A percentile compares a stretch with the other conserved stretches of the same genome.
These are phyloP conservation scores for Tinamus major DNA, from an alignment of 2,797 vertebrate genomes.

Conservation along the genomic window DNA sequence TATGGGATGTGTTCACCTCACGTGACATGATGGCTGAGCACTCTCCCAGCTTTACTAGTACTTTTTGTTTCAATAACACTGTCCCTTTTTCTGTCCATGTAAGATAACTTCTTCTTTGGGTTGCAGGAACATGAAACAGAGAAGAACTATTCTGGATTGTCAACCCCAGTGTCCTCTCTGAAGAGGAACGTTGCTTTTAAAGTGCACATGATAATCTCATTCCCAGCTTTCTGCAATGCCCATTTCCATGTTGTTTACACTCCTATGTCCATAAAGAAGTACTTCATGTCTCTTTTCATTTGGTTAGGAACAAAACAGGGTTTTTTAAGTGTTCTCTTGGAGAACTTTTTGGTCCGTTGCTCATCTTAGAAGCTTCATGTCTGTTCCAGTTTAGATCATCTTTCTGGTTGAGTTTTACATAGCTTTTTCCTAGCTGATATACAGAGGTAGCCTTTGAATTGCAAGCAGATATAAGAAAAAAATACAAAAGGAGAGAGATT, in stretches of 20 bases:
- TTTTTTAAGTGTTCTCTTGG: not conserved
- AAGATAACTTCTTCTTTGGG: not conserved
- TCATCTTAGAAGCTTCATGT: not conserved
- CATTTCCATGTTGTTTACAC: not conserved
- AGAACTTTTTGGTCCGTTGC: not conserved
- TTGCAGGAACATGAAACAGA: not conserved
- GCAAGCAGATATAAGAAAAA: not conserved
- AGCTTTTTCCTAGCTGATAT: not conserved
- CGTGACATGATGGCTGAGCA: not conserved
- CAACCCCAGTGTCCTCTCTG: not conserved
- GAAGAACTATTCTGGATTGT: not conserved
- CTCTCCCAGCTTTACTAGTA: not conserved
- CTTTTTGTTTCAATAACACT: not conserved
- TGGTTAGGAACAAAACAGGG: not conserved
- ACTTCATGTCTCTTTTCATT: not conserved
- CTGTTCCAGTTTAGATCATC: not conserved
- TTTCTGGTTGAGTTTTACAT: not conserved
- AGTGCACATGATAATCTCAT: not conserved
- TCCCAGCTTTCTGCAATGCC: not conserved
- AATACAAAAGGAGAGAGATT: not conserved
- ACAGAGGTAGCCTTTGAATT: not conserved
- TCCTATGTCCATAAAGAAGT: not conserved
- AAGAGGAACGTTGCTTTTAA: not conserved
- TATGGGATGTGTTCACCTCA: rapidly evolving
- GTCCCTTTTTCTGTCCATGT: not conserved